Evolutionary conservation across 2,888 invertebrate species (phyloP).

Genomic region (Drosophila limbata): DNA sequence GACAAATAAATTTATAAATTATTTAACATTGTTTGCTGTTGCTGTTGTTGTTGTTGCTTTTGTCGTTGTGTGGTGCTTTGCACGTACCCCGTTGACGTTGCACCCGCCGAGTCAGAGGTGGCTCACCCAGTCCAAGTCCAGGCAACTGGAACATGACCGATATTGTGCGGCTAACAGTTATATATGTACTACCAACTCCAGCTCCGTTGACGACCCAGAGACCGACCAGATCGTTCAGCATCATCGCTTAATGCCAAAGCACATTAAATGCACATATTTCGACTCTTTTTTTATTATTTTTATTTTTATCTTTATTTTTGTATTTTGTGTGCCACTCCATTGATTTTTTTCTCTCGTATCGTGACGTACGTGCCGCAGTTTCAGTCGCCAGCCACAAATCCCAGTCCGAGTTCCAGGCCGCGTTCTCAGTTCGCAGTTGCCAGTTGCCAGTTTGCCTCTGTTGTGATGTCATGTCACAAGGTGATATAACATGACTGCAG

Average conservation of each 20-base stretch:
- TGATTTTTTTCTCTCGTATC: conserved; percentile 67
- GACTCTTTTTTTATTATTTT: conserved; percentile 24
- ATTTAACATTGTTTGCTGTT: conserved; percentile 62
- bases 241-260: conserved; percentile 80
- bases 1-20: conserved; percentile 73
- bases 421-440: conserved; percentile 14
- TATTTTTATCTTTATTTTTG: conserved; percentile 17
- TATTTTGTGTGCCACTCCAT: conserved; percentile 58
- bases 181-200: conserved; percentile 35
- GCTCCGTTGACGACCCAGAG: conserved; percentile 42
- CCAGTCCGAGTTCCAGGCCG: conserved; percentile 33
- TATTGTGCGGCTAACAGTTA: conserved; percentile 76
- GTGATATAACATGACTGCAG: conserved; percentile 82
- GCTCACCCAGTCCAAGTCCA: conserved; percentile 58
- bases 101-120: conserved; percentile 78
- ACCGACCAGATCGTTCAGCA: conserved; percentile 61
- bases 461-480: conserved; percentile 82
- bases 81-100: conserved; percentile 36
- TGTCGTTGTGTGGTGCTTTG: conserved; percentile 22
- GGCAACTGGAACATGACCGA: conserved; percentile 81
- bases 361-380: conserved; percentile 83
- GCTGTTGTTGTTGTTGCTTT: not conserved
- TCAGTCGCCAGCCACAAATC: conserved; percentile 34
- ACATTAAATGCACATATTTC: conserved; percentile 79
- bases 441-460: conserved; percentile 30